A percentile compares a stretch with the other conserved stretches of the same genome.
Evolutionary conservation across 2,797 vertebrate genomes (phyloP).

Genomic region (Prunella strophiata): DNA sequence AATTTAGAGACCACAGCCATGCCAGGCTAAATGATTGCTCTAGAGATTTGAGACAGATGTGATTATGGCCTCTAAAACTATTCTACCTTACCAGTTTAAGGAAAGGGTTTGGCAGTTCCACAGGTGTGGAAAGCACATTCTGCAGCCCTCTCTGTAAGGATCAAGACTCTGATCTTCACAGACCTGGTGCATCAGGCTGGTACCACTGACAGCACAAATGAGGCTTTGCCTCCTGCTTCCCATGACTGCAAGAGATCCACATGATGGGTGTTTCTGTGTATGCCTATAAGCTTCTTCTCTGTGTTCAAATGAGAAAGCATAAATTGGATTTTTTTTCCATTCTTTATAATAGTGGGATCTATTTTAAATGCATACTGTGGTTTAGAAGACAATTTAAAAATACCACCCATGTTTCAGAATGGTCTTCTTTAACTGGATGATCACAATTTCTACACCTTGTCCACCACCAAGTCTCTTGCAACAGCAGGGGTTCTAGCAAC

Average conservation of each 20-base stretch:
- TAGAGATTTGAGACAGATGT: background rate
- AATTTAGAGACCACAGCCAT: constrained; percentile 12
- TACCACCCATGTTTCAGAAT: background rate
- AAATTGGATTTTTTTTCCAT: background rate
- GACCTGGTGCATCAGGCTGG: background rate
- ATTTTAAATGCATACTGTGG: background rate
- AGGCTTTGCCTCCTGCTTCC: background rate
- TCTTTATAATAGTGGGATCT: background rate
- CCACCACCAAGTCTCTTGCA: background rate
- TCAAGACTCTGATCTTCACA: background rate
- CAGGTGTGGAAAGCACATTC: background rate
- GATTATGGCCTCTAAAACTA: background rate
- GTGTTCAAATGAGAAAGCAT: background rate
- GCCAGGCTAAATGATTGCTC: background rate
- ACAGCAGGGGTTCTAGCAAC: background rate
- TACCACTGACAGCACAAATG: rapidly evolving
- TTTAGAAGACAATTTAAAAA: background rate
- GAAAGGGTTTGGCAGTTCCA: background rate
- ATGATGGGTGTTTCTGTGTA: rapidly evolving
- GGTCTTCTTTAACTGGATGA: background rate
- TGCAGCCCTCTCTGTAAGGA: background rate
- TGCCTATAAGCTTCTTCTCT: background rate
- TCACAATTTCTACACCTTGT: background rate
- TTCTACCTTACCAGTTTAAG: background rate
- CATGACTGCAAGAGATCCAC: background rate